Conservation (phyloP, 2,797 vertebrate species). For the Arctocebus calabarensis region DNA sequence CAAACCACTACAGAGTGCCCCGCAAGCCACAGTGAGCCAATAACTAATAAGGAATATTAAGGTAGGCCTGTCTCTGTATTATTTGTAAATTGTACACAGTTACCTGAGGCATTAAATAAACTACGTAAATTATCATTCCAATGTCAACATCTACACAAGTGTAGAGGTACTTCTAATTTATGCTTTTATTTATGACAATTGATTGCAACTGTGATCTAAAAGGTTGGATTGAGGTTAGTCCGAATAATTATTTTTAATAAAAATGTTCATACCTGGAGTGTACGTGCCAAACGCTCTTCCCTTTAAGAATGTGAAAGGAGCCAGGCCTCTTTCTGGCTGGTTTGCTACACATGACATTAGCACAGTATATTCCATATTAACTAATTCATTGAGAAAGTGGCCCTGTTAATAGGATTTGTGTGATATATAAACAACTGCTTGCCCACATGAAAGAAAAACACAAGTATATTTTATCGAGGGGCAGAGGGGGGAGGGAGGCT, state of each 20-base stretch:
- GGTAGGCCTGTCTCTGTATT: background rate
- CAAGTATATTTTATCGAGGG: too few relatives aligned
- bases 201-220: background rate
- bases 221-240: background rate
- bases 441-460: too few relatives aligned
- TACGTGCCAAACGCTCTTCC: background rate
- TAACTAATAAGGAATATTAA: background rate
- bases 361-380: background rate
- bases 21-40: background rate
- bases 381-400: background rate
- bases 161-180: background rate
- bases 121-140: background rate
- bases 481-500: too few relatives aligned
- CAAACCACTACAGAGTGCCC: background rate
- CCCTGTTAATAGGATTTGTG: background rate
- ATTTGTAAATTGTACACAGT: background rate
- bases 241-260: background rate
- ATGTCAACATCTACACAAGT: background rate
- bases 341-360: background rate
- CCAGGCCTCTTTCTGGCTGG: background rate
- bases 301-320: background rate
- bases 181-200: background rate
- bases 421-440: too few relatives aligned
- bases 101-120: background rate
- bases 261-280: background rate